Conservation (phyloP, 2,113 vertebrate species). For the Setophaga coronata region DNA sequence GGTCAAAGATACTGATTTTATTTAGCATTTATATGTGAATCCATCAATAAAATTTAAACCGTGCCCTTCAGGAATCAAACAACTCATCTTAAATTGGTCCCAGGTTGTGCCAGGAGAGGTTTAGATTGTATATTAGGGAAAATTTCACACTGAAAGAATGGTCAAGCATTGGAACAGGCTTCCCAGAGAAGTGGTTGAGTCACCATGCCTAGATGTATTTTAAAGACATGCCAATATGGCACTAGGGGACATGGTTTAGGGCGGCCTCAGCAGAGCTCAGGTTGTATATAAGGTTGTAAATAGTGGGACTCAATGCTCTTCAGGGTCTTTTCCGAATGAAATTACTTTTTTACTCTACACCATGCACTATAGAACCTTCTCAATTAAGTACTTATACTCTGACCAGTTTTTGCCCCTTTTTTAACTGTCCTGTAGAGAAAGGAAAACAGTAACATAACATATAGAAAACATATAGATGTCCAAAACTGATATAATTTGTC, state of each 20-base stretch:
- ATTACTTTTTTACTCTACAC: not conserved
- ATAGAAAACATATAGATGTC: no score
- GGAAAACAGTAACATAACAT: not conserved
- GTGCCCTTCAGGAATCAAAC: not conserved
- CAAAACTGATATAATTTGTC: not conserved
- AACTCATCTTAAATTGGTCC: not conserved
- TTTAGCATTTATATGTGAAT: not conserved
- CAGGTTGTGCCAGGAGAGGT: not conserved
- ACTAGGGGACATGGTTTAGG: not conserved
- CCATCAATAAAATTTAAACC: not conserved
- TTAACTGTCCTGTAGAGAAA: not conserved
- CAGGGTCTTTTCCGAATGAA: not conserved
- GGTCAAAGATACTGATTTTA: not conserved
- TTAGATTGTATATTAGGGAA: not conserved
- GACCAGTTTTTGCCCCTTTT: not conserved
- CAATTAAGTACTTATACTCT: not conserved
- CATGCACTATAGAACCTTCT: not conserved
- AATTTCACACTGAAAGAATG: not conserved
- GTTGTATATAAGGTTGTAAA: not conserved
- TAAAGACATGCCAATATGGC: fast-evolving
- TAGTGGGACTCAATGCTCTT: fast-evolving
- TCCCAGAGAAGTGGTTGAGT: not conserved
- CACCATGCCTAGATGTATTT: not conserved
- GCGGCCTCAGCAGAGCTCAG: not conserved
- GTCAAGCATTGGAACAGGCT: not conserved